These are phyloP conservation scores for Phaethornis superciliosus DNA, from an alignment of 2,113 vertebrate species.

Conservation along the genomic window DNA sequence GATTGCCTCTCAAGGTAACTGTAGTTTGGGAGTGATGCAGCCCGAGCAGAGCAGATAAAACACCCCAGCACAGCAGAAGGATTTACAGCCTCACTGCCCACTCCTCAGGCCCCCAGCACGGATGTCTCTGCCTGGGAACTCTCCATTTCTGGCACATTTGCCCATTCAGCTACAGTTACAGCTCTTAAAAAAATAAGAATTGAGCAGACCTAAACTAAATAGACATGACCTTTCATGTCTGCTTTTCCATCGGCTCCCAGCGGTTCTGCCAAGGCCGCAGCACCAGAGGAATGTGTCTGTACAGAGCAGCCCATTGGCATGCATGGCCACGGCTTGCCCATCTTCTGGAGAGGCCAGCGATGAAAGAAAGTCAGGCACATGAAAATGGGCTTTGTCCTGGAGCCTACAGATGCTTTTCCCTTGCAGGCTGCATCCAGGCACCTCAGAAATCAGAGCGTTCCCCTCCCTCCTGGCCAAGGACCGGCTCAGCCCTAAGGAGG, in stretches of 20 bases:
- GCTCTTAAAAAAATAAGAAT: background rate
- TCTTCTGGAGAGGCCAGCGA: slow-evolving; percentile 1
- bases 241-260: background rate
- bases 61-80: fast-evolving
- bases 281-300: slow-evolving; percentile 20
- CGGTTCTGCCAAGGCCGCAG: slow-evolving; percentile 36
- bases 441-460: background rate
- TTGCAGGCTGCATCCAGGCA: background rate
- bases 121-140: background rate
- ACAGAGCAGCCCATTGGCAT: slow-evolving; percentile 32
- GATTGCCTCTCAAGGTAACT: background rate
- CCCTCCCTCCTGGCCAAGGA: background rate
- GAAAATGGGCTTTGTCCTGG: slow-evolving; percentile 23
- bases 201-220: background rate
- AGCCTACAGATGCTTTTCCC: background rate
- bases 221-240: background rate
- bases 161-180: slow-evolving; percentile 5
- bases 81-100: background rate
- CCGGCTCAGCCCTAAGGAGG: background rate
- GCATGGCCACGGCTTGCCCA: background rate
- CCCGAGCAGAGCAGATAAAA: background rate
- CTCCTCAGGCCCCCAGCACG: background rate
- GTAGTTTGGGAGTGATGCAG: background rate
- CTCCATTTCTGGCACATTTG: background rate
- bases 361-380: slow-evolving; percentile 24